These are phyloP conservation scores for Zaprionus kolodkinae DNA, from an alignment of 1,140 invertebrate species.

Conservation along the genomic window DNA sequence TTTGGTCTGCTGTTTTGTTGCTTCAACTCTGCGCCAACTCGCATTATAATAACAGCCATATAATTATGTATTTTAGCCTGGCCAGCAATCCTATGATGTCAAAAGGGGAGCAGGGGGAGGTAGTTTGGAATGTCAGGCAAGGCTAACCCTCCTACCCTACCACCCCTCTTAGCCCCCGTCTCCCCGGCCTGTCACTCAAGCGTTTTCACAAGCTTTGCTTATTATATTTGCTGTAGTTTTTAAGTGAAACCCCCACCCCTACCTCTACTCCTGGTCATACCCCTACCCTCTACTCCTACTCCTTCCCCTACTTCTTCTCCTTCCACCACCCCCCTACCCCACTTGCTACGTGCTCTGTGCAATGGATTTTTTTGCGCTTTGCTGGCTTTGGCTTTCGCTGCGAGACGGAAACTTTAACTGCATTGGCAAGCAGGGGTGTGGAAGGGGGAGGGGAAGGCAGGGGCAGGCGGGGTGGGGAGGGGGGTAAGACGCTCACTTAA, in stretches of 20 bases:
- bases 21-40: constrained; percentile 69
- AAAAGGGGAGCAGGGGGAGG: background rate
- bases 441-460: background rate
- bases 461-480: background rate
- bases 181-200: background rate
- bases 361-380: constrained; percentile 69
- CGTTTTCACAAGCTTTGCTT: constrained; percentile 35
- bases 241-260: constrained; percentile 45
- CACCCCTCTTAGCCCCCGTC: background rate
- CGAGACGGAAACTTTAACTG: constrained; percentile 62
- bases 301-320: too few species aligned
- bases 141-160: background rate
- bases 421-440: constrained; percentile 21
- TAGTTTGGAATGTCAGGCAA: background rate
- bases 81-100: constrained; percentile 56
- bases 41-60: constrained; percentile 72
- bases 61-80: constrained; percentile 73
- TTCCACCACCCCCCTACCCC: background rate
- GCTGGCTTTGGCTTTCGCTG: constrained; percentile 26
- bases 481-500: constrained; percentile 32
- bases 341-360: constrained; percentile 66
- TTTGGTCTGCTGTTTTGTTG: constrained; percentile 40
- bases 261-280: background rate
- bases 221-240: constrained; percentile 72
- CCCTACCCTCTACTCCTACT: background rate